Conservation (phyloP, 2,888 invertebrate genomes). For the Tachina lurida region DNA sequence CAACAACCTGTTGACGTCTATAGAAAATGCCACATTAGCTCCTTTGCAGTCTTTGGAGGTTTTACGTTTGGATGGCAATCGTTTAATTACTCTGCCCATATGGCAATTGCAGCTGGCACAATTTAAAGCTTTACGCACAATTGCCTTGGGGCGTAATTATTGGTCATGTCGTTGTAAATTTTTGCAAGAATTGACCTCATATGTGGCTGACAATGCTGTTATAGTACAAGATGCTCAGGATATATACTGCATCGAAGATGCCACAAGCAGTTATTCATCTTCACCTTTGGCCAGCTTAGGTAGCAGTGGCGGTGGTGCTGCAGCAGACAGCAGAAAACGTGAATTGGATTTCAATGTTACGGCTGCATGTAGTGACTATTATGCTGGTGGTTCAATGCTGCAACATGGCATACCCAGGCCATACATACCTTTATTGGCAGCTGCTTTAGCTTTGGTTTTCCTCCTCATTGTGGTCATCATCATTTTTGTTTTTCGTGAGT, state of each 20-base stretch:
- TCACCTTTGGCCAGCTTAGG: conserved; percentile 29
- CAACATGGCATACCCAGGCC: conserved; percentile 91
- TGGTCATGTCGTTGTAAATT: conserved; percentile 97
- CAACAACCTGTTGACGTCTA: conserved; percentile 91
- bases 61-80: conserved; percentile 92
- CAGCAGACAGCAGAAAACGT: conserved; percentile 84
- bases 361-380: conserved; percentile 90
- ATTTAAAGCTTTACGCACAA: conserved; percentile 82
- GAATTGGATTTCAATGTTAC: conserved; percentile 93
- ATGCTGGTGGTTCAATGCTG: conserved; percentile 89
- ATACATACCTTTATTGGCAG: conserved; percentile 92
- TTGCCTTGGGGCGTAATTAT: conserved; percentile 89
- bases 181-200: conserved; percentile 91
- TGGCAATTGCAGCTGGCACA: conserved; percentile 86
- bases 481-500: conserved; percentile 92
- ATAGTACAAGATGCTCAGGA: conserved; percentile 92
- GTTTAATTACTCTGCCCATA: conserved; percentile 90
- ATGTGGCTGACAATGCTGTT: conserved; percentile 91
- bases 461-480: conserved; percentile 90
- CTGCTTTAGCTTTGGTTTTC: conserved; percentile 90
- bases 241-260: conserved; percentile 89
- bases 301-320: conserved; percentile 67
- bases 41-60: conserved; percentile 91
- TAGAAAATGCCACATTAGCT: conserved; percentile 91
- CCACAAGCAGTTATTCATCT: conserved; percentile 37